Percentiles rank a stretch among this genome's conserved stretches.
Evolutionary conservation across 2,797 vertebrate genomes (phyloP).

Genomic region (Brachymystax lenok): DNA sequence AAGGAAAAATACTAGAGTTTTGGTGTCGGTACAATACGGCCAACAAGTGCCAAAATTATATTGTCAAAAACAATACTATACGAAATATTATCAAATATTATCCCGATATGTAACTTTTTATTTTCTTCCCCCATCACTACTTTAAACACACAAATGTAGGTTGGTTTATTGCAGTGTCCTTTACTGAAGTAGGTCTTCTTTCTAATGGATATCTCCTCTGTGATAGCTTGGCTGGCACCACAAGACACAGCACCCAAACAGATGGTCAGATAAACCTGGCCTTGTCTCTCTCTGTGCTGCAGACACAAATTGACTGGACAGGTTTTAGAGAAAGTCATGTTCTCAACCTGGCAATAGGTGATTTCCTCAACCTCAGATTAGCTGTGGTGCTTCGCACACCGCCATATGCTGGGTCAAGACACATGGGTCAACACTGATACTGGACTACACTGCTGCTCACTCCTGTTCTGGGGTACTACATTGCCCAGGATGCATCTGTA

Average conservation of each 20-base stretch:
- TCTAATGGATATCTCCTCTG: slow-evolving; percentile 6
- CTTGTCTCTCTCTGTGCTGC: neutral
- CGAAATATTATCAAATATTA: too few species aligned
- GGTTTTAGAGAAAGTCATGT: slow-evolving; percentile 18
- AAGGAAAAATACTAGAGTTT: too few species aligned
- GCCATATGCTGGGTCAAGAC: slow-evolving; percentile 28
- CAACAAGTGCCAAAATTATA: too few species aligned
- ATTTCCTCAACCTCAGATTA: slow-evolving; percentile 40
- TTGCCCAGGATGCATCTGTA: neutral
- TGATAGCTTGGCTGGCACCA: neutral
- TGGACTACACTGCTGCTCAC: neutral
- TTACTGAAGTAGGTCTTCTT: neutral
- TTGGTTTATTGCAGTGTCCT: slow-evolving; percentile 3
- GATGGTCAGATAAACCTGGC: slow-evolving; percentile 19
- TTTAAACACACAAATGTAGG: neutral
- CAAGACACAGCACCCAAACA: slow-evolving; percentile 11
- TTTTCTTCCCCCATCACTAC: neutral
- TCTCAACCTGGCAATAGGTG: slow-evolving; percentile 36
- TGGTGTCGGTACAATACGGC: too few species aligned
- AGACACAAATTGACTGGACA: slow-evolving; percentile 5
- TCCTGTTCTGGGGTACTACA: neutral
- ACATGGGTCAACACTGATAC: neutral
- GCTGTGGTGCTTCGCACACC: neutral
- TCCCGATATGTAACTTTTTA: too few species aligned
- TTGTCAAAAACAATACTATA: too few species aligned